Evolutionary conservation across 1,140 invertebrate genomes (phyloP), one percentile per base, ranked within the genome.

Genomic region (Drosophila kohkoa): DNA sequence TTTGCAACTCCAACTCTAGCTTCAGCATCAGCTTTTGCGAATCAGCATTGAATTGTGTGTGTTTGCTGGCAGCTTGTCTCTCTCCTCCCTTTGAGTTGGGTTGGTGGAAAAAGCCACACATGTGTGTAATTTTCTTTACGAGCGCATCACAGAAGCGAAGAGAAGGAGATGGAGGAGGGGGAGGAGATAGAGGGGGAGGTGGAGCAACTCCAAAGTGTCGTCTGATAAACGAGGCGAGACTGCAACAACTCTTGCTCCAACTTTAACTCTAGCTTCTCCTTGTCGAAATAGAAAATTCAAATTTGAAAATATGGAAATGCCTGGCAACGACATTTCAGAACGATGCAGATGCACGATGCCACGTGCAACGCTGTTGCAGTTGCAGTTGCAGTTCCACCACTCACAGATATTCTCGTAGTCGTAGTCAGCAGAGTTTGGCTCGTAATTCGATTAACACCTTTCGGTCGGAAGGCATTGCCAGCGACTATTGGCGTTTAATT

Each of bases 391-490:
- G 51, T 16, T 16, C 25, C 11, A 25, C 20, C 20, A 25, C 20
- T 25, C 20, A 25, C 20, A 25, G 20, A 25, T 25, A 25, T 25
- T 25, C 3, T 25, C 20, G 20, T 25, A 25, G 20, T 25, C 20
- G 20, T 25, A 25, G 20, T 25, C 20, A 25, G 20, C 20, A 25
- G 20, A 15, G 38, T 16, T 38, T 38, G 59, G 73, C 41, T 80
- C 79, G 81, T 89, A 89, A 89, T 81, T 89, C 85, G 85, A 89
- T 89, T 89, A 89, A 85, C 85, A 89, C 85, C 85, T 89, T 78
- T 25, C 30, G 73, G 69, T 64, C 38, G 62, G 45, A 25, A 67
- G 45, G 70, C 70, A 55, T 62, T 28, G 76, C 43, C 46, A 75
- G 65, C 72, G 74, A 76, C 81, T 78, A 81, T 85, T 79, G 86